Evolutionary conservation across 2,113 vertebrate species (phyloP).

Genomic region (Tyto alba): DNA sequence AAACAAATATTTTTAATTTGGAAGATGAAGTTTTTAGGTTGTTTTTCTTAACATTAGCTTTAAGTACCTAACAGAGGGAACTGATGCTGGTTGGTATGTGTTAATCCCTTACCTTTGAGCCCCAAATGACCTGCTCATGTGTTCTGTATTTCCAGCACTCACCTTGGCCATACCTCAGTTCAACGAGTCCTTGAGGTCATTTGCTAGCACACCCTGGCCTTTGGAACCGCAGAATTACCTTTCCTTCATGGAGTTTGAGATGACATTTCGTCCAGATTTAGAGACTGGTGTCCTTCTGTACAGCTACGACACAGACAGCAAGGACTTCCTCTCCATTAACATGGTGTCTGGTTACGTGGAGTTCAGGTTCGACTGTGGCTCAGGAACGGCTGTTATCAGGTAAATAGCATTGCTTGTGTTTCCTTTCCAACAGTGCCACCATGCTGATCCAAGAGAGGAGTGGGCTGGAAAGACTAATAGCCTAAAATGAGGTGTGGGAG

Average conservation of each 20-base stretch:
- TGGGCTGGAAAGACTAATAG: background rate
- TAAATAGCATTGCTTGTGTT: conserved; percentile 2
- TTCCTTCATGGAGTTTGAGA: conserved; percentile 94
- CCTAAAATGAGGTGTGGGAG: background rate
- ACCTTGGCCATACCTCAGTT: conserved; percentile 85
- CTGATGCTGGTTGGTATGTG: background rate
- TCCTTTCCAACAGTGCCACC: background rate
- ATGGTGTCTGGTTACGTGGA: conserved; percentile 83
- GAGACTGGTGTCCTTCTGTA: conserved; percentile 87
- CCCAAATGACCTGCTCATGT: background rate
- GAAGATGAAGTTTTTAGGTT: background rate
- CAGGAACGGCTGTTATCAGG: conserved; percentile 88
- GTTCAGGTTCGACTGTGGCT: conserved; percentile 96
- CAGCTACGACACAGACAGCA: conserved; percentile 86
- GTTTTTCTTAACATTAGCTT: background rate
- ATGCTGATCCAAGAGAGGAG: background rate
- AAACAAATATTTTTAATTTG: background rate
- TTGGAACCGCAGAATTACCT: conserved; percentile 86
- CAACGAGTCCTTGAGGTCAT: conserved; percentile 84
- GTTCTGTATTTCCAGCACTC: conserved; percentile 77
- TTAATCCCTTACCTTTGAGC: background rate
- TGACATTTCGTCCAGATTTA: conserved; percentile 81
- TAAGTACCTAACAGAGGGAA: background rate
- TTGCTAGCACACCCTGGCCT: conserved; percentile 85
- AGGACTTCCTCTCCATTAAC: conserved; percentile 88